Percentiles rank a stretch among this genome's conserved stretches.
Evolutionary conservation across 2,113 vertebrate species (phyloP).

Genomic region (Paradoxurus hermaphroditus): DNA sequence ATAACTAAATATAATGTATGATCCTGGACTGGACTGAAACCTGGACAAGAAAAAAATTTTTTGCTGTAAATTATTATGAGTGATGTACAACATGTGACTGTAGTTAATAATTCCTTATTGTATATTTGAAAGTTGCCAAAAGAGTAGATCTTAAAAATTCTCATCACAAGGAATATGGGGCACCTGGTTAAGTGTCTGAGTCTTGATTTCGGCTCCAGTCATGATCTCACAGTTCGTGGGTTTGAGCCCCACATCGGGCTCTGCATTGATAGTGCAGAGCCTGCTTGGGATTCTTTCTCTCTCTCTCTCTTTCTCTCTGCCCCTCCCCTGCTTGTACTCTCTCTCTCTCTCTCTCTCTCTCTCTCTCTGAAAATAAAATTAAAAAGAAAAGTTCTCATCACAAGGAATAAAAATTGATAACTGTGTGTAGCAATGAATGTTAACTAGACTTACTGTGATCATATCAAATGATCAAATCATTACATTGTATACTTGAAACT

Average conservation of each 20-base stretch:
- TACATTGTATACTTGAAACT: neutral
- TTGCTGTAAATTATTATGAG: neutral
- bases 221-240: no score
- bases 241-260: no score
- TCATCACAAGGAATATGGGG: neutral
- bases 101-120: neutral
- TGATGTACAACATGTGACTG: neutral
- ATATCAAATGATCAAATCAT: neutral
- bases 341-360: no score
- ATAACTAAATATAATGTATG: slow-evolving; percentile 34
- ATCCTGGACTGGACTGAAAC: neutral
- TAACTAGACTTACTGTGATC: neutral
- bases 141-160: neutral
- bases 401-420: neutral
- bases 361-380: no score
- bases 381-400: neutral
- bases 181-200: no score
- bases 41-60: neutral
- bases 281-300: no score
- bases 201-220: no score
- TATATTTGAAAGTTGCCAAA: neutral
- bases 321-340: no score
- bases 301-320: no score
- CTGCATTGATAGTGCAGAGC: no score
- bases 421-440: neutral